Percentiles rank a stretch among this genome's conserved stretches.
phyloP scores from a whole-genome alignment of 2,113 vertebrate genomes.

The Sander lucioperca region DNA sequence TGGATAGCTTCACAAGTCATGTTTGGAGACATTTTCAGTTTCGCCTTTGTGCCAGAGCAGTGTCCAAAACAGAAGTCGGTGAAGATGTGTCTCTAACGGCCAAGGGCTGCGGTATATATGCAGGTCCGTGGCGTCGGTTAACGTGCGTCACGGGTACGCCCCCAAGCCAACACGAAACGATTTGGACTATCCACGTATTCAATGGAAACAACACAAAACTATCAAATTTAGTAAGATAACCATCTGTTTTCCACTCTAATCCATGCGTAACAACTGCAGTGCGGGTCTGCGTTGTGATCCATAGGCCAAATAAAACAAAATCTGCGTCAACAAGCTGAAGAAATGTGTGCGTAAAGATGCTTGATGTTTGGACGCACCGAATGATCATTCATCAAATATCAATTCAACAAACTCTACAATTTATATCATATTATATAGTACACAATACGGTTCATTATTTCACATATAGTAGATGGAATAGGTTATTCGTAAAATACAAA shows the following conservation, averaged over 20 bases:
- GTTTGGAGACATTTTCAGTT: slow-evolving; percentile 73
- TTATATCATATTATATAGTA: background rate
- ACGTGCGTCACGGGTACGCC: slow-evolving; percentile 77
- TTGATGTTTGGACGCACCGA: background rate
- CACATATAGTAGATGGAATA: background rate
- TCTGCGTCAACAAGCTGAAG: slow-evolving; percentile 35
- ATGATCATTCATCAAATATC: background rate
- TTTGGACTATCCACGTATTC: slow-evolving; percentile 48
- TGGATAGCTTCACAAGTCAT: slow-evolving; percentile 35
- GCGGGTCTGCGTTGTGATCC: slow-evolving; percentile 72
- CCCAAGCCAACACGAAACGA: slow-evolving; percentile 73
- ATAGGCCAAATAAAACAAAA: slow-evolving; percentile 42
- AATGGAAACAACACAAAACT: slow-evolving; percentile 74
- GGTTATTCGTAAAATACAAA: background rate
- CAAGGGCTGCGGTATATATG: slow-evolving; percentile 75
- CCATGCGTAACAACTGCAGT: slow-evolving; percentile 62
- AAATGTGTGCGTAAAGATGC: slow-evolving; percentile 59
- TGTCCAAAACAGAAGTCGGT: background rate
- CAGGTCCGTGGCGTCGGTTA: slow-evolving; percentile 67
- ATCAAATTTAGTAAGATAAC: slow-evolving; percentile 65
- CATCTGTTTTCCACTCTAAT: slow-evolving; percentile 79
- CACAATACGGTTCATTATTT: background rate
- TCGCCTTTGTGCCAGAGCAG: background rate
- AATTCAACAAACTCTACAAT: background rate
- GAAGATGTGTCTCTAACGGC: slow-evolving; percentile 50